Evolutionary conservation across 2,113 vertebrate genomes (phyloP).

Genomic region (Microcebus jonahi): DNA sequence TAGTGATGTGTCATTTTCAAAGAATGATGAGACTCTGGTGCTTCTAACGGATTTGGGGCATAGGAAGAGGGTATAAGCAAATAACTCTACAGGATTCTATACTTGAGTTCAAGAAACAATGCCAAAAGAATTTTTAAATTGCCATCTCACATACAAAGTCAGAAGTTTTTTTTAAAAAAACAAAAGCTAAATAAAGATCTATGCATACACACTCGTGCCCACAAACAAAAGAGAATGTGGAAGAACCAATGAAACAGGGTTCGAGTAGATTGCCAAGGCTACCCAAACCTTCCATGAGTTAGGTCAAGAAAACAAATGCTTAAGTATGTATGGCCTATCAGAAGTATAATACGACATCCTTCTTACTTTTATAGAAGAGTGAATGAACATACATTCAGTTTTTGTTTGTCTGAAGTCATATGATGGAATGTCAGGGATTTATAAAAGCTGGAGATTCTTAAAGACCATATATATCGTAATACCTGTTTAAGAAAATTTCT

Average conservation of each 20-base stretch:
- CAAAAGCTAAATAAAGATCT: not conserved
- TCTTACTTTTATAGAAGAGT: not conserved
- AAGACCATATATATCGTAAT: not conserved
- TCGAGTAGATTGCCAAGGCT: not conserved
- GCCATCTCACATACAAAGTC: not conserved
- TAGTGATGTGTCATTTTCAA: conserved; percentile 10
- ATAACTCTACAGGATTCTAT: not conserved
- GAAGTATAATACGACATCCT: not conserved
- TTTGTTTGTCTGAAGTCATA: not conserved
- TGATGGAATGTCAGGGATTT: not conserved
- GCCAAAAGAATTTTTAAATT: not conserved
- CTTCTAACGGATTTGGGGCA: conserved; percentile 10
- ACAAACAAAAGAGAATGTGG: not conserved
- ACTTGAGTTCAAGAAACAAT: not conserved
- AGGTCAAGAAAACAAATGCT: not conserved
- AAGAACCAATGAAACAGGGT: not conserved
- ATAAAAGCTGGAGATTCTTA: not conserved
- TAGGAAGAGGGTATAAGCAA: not conserved
- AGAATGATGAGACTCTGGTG: not conserved
- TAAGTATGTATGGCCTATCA: not conserved
- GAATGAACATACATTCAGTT: not conserved
- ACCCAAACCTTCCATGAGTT: not conserved
- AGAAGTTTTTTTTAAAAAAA: not conserved
- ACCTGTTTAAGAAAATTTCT: not conserved
- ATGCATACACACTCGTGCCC: not conserved